A percentile compares a stretch with the other conserved stretches of the same genome.
These are phyloP conservation scores for Stenodema calcarata DNA, from an alignment of 2,888 invertebrate species.

Conservation along the genomic window DNA sequence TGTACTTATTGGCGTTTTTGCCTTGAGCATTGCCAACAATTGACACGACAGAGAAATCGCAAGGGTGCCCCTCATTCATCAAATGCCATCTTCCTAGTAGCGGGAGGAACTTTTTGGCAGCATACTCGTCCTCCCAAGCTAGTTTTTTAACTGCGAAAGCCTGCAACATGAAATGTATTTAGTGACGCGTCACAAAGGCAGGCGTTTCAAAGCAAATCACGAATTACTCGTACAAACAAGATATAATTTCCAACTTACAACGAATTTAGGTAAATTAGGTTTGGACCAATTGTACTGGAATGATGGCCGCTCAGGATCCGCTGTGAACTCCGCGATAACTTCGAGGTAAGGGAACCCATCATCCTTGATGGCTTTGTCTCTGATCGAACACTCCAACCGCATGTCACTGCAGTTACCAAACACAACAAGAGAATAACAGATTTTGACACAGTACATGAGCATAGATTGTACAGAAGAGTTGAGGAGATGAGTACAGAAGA, in stretches of 20 bases:
- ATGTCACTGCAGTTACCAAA: constrained; percentile 60
- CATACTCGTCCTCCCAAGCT: constrained; percentile 78
- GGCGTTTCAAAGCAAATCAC: no score
- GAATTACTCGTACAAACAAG: background rate
- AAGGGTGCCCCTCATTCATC: constrained; percentile 60
- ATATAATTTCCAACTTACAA: constrained; percentile 65
- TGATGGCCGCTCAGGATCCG: constrained; percentile 65
- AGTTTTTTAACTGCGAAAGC: constrained; percentile 71
- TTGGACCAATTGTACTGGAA: constrained; percentile 69
- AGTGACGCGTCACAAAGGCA: no score
- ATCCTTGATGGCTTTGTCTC: constrained; percentile 71
- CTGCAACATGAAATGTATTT: constrained; percentile 65
- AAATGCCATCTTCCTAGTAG: constrained; percentile 80
- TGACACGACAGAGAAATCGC: constrained; percentile 32
- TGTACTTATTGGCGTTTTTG: constrained; percentile 39
- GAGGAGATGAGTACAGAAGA: no score
- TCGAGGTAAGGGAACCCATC: constrained; percentile 74
- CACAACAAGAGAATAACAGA: no score
- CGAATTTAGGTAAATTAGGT: constrained; percentile 74
- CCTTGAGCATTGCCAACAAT: constrained; percentile 45
- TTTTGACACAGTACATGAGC: no score
- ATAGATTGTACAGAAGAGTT: no score
- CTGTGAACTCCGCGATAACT: constrained; percentile 76
- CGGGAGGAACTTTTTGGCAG: constrained; percentile 79
- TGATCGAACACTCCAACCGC: constrained; percentile 69